Conservation (phyloP, 2,888 invertebrate genomes). For the Zygaena filipendulae region DNA sequence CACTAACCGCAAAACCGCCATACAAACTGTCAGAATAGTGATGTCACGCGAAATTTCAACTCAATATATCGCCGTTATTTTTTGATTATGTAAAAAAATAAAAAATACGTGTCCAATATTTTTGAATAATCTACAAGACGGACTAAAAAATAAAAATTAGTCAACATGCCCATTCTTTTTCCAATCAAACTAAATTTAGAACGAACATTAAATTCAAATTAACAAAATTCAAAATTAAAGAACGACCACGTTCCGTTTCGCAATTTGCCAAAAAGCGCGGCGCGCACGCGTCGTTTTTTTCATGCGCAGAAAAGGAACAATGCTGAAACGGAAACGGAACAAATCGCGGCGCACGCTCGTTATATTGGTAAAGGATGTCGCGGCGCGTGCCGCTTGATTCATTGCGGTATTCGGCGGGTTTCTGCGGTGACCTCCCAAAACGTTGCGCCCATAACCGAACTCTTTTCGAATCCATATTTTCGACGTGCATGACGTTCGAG, state of each 20-base stretch:
- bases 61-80: too few species aligned
- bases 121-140: neutral
- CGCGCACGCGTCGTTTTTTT: conserved; percentile 15
- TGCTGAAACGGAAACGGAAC: conserved; percentile 38
- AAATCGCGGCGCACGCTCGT: conserved; percentile 43
- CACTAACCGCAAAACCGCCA: too few species aligned
- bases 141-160: too few species aligned
- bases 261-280: conserved; percentile 23
- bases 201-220: too few species aligned
- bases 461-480: conserved; percentile 12
- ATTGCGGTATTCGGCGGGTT: conserved; percentile 23
- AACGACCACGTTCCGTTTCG: too few species aligned
- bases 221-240: too few species aligned
- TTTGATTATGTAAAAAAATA: too few species aligned
- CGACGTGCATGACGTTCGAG: conserved; percentile 1
- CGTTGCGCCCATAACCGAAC: conserved; percentile 11
- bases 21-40: too few species aligned
- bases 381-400: conserved; percentile 39
- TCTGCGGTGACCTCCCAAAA: conserved; percentile 5
- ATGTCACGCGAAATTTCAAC: too few species aligned
- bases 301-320: conserved; percentile 21
- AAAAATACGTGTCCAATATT: neutral
- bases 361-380: conserved; percentile 56
- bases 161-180: too few species aligned
- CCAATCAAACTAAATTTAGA: too few species aligned